Conservation (phyloP, 2,888 invertebrate species). For the Stenurella melanura region DNA sequence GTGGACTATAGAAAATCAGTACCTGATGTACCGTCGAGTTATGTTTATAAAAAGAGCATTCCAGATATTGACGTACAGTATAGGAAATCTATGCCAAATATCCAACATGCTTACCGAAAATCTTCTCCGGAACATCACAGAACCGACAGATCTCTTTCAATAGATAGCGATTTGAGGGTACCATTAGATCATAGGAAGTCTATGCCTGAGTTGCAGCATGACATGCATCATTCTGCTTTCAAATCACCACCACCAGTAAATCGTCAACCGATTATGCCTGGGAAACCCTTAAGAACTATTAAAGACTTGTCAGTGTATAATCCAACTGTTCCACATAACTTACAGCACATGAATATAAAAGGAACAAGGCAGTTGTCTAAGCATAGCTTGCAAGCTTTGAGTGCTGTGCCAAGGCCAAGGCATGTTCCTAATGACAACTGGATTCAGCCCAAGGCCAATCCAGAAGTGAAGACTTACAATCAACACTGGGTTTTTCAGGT, state of each 20-base stretch:
- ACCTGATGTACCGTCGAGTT: constrained; percentile 59
- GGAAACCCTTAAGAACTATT: constrained; percentile 75
- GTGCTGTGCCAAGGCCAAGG: constrained; percentile 86
- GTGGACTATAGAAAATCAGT: constrained; percentile 61
- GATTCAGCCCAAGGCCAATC: constrained; percentile 80
- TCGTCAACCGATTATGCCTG: constrained; percentile 74
- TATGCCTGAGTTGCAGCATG: constrained; percentile 72
- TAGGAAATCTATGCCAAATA: constrained; percentile 70
- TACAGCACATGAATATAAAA: constrained; percentile 45
- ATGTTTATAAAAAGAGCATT: constrained; percentile 49
- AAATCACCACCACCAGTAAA: constrained; percentile 65
- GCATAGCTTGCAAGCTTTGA: constrained; percentile 75
- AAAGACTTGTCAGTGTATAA: constrained; percentile 61
- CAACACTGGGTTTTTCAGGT: constrained; percentile 95
- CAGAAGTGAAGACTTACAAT: constrained; percentile 77
- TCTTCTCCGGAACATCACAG: constrained; percentile 50
- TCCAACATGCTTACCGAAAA: constrained; percentile 66
- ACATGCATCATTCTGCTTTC: constrained; percentile 68
- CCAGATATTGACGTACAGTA: constrained; percentile 59
- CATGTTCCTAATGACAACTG: constrained; percentile 83
- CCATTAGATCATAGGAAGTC: constrained; percentile 65
- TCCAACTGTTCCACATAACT: constrained; percentile 55
- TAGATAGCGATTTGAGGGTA: constrained; percentile 35
- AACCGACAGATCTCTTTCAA: constrained; percentile 53
- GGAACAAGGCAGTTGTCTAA: constrained; percentile 79